These are phyloP conservation scores for Sarcophaga variegata DNA, from an alignment of 2,888 invertebrate genomes.

Conservation along the genomic window DNA sequence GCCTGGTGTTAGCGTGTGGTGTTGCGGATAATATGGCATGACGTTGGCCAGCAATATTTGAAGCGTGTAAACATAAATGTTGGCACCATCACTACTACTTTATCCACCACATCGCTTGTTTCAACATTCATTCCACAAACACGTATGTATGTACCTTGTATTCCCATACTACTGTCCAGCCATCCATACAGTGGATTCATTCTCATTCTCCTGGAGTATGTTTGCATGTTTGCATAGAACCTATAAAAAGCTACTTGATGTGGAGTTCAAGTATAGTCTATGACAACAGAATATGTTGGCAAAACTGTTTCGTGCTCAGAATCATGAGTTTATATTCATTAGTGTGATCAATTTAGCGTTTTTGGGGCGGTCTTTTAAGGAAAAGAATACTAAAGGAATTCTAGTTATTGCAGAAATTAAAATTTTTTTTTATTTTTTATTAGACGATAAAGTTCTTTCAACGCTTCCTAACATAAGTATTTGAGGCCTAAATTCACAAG, in stretches of 20 bases:
- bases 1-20: conserved; percentile 63
- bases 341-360: conserved; percentile 18
- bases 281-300: conserved; percentile 26
- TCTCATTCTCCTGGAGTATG: background rate
- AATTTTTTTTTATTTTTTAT: no score
- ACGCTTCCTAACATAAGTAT: no score
- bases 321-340: background rate
- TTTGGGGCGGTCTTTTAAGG: background rate
- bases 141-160: background rate
- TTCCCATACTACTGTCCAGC: background rate
- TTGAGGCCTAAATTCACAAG: no score
- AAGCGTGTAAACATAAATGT: conserved; percentile 70
- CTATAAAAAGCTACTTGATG: conserved; percentile 66
- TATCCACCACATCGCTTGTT: conserved; percentile 6
- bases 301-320: background rate
- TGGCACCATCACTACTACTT: conserved; percentile 65
- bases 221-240: conserved; percentile 10
- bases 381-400: no score
- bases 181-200: background rate
- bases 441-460: no score
- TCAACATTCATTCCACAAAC: background rate
- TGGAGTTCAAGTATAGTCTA: conserved; percentile 42
- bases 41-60: conserved; percentile 70
- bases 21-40: conserved; percentile 71
- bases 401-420: no score